Conservation (phyloP, 2,888 invertebrate genomes). For the Drosophila nigricruria region DNA sequence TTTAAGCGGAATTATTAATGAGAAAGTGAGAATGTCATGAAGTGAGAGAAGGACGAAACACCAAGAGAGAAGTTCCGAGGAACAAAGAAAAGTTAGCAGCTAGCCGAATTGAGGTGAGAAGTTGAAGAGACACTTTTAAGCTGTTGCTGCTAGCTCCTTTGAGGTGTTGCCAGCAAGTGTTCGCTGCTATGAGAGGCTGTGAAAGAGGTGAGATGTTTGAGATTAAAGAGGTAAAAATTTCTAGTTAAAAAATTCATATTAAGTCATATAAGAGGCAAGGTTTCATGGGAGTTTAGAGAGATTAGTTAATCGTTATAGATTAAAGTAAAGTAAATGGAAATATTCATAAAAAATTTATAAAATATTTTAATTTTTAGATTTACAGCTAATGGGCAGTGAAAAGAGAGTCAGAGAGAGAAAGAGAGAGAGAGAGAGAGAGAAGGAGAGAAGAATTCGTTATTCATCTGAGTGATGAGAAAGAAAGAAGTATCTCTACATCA, state of each 20-base stretch:
- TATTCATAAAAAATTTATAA: no score
- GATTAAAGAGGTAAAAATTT: background rate
- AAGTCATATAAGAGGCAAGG: background rate
- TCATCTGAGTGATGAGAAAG: no score
- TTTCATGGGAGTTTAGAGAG: no score
- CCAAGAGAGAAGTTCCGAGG: background rate
- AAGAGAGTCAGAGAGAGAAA: no score
- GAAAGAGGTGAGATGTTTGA: background rate
- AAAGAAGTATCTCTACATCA: no score
- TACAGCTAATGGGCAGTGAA: no score
- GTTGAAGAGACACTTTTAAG: constrained; percentile 30
- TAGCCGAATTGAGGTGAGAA: constrained; percentile 32
- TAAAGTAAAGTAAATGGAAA: no score
- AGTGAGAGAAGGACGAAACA: background rate
- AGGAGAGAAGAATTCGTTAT: no score
- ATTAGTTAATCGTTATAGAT: no score
- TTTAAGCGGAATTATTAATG: constrained; percentile 80
- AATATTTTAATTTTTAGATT: no score
- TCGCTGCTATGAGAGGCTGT: background rate
- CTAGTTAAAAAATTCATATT: no score
- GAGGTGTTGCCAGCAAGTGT: constrained; percentile 19
- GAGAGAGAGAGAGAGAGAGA: no score
- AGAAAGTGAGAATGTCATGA: constrained; percentile 41
- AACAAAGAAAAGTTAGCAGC: background rate
- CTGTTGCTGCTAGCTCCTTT: background rate